Base-by-base conservation (phyloP, 2,888 invertebrate species). In the Matsumyia berberina region DNA sequence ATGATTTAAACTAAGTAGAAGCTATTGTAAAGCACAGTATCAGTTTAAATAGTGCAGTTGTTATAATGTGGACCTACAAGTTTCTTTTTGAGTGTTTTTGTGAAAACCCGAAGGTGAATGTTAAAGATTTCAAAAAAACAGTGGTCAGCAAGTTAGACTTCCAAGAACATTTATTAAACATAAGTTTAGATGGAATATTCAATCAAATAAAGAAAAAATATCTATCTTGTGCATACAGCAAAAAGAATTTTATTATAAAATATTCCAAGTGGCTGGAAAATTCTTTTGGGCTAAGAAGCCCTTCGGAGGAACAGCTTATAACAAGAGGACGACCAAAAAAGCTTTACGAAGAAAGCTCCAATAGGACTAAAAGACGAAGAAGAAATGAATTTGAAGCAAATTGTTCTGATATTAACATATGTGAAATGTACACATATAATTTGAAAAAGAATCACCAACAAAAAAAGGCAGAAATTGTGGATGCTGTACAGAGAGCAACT, bases 311-410 rank as follows among this genome's bases (percentile, higher is more conserved):
- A 39, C 39, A 39, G 2, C n/a, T 39, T 2, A 39, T 39, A 0
- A 39, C 39, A 44, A 44, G 44, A 44, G 44, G 44, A 44, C 17
- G 44, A 44, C 44, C 44, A 17, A 44, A 44, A 44, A 44, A 44
- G 17, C 33, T 39, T 39, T 39, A 39, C n/a, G 39, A 39, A 39
- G 39, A 39, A 39, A 39, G 39, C n/a, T 39, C 39, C 39, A 11
- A 39, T 39, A 39, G 39, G n/a, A 39, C 11, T 39, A 5, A 39
- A 6, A 39, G 39, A 7, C 44, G 44, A 44, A 44, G 44, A 17
- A 44, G 44, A 44, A 44, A 44, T 44, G 17, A 44, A 17, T 17
- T 44, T 44, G 17, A 44, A 44, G 44, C 15, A 44, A 44, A 44
- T 44, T 44, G n/a, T 39, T 39, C 39, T 5, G 39, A 39, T n/a